Percentiles rank a stretch among this genome's conserved stretches.
These are phyloP conservation scores for Euspilapteryx auroguttella DNA, from an alignment of 2,888 invertebrate genomes.

Conservation along the genomic window DNA sequence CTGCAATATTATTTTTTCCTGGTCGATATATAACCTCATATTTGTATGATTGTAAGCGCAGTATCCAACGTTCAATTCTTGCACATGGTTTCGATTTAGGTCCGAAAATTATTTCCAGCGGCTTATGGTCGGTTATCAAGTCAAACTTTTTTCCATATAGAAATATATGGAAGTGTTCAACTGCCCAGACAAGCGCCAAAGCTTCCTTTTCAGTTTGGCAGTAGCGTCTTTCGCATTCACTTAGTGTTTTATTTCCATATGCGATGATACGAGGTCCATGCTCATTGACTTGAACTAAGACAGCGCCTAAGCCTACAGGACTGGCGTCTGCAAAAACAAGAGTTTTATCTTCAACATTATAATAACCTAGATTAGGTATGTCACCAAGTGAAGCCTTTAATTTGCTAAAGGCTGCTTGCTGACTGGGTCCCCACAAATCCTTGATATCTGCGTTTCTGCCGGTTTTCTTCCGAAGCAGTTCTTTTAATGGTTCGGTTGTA, in stretches of 20 bases:
- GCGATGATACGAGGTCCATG: background rate
- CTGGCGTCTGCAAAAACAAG: conserved; percentile 1
- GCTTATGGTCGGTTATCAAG: background rate
- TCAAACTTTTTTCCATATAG: background rate
- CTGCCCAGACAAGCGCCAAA: no score
- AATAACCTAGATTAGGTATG: conserved; percentile 1
- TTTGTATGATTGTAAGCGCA: conserved; percentile 10
- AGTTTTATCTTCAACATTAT: conserved; percentile 1
- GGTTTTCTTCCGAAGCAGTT: conserved; percentile 1
- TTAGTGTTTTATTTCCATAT: no score
- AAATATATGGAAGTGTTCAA: background rate
- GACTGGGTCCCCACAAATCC: background rate
- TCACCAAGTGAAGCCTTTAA: background rate
- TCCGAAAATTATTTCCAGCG: no score
- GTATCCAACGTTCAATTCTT: conserved; percentile 11
- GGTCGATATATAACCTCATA: conserved; percentile 8
- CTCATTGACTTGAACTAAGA: background rate
- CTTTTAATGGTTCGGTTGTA: conserved; percentile 3
- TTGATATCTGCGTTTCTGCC: background rate
- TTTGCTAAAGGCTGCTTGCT: conserved; percentile 1
- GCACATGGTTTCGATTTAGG: conserved; percentile 12
- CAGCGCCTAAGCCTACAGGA: background rate
- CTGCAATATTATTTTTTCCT: conserved; percentile 11
- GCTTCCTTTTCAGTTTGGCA: no score
- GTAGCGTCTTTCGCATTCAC: background rate